These are phyloP conservation scores for Pimpla rufipes DNA, from an alignment of 2,888 invertebrate genomes.

Conservation along the genomic window DNA sequence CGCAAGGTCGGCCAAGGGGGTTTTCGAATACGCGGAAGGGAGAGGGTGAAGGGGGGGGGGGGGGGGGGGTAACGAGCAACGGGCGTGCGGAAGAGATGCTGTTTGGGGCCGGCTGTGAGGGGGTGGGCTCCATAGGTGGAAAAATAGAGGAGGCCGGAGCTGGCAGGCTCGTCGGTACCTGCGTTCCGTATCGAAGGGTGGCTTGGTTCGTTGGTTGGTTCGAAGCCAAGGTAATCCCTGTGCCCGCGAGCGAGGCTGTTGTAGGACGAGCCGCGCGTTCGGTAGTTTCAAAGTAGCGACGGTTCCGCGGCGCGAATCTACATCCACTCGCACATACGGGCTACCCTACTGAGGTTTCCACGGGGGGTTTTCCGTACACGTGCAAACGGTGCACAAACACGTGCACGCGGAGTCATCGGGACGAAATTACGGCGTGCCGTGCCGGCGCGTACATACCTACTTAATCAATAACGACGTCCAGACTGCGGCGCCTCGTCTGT, in stretches of 20 bases:
- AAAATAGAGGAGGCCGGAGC: slow-evolving; percentile 32
- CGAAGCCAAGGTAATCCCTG: slow-evolving; percentile 55
- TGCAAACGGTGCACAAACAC: slow-evolving; percentile 8
- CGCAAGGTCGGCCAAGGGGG: slow-evolving; percentile 15
- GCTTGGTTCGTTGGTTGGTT: slow-evolving; percentile 51
- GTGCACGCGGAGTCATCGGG: slow-evolving; percentile 13
- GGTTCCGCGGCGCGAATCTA: slow-evolving; percentile 25
- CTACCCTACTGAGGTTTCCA: slow-evolving; percentile 15
- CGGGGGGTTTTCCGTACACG: background rate
- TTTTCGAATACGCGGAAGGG: background rate
- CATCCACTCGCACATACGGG: slow-evolving; percentile 7
- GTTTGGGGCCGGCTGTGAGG: slow-evolving; percentile 6
- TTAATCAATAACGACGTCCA: slow-evolving; percentile 79
- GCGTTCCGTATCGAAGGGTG: slow-evolving; percentile 37
- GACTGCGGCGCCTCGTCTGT: slow-evolving; percentile 67
- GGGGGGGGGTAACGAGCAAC: slow-evolving; percentile 31
- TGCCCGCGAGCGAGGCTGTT: slow-evolving; percentile 30
- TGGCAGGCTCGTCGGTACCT: slow-evolving; percentile 32
- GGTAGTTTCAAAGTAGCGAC: slow-evolving; percentile 48
- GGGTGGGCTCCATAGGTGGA: slow-evolving; percentile 19
- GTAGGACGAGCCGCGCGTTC: slow-evolving; percentile 17
- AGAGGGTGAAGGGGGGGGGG: background rate
- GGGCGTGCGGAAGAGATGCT: slow-evolving; percentile 48
- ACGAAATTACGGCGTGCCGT: slow-evolving; percentile 68
- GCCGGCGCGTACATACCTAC: slow-evolving; percentile 71